phyloP scores from a whole-genome alignment of 2,797 vertebrate species.

The Micromesistius poutassou region DNA sequence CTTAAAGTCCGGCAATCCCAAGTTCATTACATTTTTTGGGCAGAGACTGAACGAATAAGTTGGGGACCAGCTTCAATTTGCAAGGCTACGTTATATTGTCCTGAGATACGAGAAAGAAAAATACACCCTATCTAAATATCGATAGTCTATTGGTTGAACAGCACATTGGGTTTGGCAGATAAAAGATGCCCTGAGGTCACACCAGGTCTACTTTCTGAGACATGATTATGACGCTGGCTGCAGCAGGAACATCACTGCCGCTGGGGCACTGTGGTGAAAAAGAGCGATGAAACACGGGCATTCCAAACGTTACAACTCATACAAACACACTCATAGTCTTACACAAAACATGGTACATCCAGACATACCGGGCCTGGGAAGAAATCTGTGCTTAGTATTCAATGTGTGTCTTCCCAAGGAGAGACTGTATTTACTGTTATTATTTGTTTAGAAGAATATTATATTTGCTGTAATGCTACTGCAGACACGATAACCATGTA shows the following conservation, averaged over 20 bases:
- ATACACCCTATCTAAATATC: not conserved
- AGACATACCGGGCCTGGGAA: not conserved
- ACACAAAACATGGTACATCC: not conserved
- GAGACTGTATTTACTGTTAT: slow-evolving; percentile 17
- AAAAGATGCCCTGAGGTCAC: not conserved
- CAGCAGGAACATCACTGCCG: not conserved
- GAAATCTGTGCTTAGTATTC: slow-evolving; percentile 14
- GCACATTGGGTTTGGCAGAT: not conserved
- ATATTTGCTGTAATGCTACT: slow-evolving; percentile 21
- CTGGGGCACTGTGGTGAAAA: not conserved
- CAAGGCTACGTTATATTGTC: not conserved
- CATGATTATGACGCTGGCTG: not conserved
- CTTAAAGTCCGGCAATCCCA: too few species aligned
- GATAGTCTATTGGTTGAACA: not conserved
- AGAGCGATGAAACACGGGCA: slow-evolving; percentile 4
- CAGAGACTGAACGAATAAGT: too few species aligned
- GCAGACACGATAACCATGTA: slow-evolving; percentile 14
- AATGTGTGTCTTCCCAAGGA: slow-evolving; percentile 11
- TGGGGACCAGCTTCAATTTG: not conserved
- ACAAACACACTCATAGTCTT: slow-evolving; percentile 4
- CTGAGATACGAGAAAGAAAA: not conserved
- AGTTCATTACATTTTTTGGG: too few species aligned
- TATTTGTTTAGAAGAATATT: slow-evolving; percentile 21
- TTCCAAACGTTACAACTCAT: not conserved
- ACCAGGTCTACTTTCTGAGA: not conserved